phyloP scores from a whole-genome alignment of 2,797 vertebrate genomes.

The Pipistrellus kuhlii region DNA sequence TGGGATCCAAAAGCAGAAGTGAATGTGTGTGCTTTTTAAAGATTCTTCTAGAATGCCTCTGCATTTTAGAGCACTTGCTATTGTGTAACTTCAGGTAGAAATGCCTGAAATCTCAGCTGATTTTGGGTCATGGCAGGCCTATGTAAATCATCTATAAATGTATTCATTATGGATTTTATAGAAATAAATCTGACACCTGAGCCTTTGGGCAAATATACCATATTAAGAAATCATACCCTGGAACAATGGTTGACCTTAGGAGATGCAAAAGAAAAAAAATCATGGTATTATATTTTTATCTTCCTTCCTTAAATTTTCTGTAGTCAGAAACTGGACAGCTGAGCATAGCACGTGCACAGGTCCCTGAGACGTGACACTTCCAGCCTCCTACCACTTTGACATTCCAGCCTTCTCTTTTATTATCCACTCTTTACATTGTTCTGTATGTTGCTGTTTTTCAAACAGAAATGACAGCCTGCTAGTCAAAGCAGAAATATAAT shows the following conservation, averaged over 20 bases:
- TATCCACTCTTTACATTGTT: not conserved
- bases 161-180: conserved; percentile 70
- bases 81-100: not conserved
- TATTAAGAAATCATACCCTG: conserved; percentile 60
- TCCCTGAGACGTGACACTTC: not conserved
- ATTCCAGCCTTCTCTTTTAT: not conserved
- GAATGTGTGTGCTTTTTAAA: not conserved
- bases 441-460: not conserved
- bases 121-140: conserved; percentile 60
- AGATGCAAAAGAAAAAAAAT: not conserved
- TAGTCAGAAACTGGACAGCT: not conserved
- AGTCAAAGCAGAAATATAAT: not conserved
- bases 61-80: not conserved
- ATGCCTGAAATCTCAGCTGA: not conserved
- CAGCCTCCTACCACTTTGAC: not conserved
- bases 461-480: not conserved
- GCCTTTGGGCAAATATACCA: conserved; percentile 65
- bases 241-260: conserved; percentile 47
- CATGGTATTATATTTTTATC: conserved; percentile 34
- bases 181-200: conserved; percentile 66
- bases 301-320: conserved; percentile 32
- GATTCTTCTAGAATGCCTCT: not conserved
- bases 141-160: conserved; percentile 73
- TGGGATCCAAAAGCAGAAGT: not conserved
- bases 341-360: not conserved